Conservation (phyloP, 1,140 invertebrate species). For the Aphidius ervi region DNA sequence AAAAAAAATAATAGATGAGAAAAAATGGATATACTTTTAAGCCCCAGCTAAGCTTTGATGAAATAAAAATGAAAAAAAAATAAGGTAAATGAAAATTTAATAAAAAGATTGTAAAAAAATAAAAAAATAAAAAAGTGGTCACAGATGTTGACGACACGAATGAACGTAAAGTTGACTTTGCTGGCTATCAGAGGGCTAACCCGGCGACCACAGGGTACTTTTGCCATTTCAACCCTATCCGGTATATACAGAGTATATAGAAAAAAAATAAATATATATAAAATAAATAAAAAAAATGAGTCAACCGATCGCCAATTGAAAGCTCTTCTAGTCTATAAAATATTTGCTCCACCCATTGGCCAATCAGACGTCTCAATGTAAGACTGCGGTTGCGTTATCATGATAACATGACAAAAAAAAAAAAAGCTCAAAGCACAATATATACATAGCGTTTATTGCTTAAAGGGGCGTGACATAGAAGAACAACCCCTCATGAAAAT, state of each 20-base stretch:
- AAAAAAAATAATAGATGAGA: too few relatives aligned
- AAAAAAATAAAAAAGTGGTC: neutral
- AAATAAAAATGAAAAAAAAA: neutral
- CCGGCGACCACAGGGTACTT: slow-evolving; percentile 17
- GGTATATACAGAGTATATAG: slow-evolving; percentile 22
- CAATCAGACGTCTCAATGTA: slow-evolving; percentile 27
- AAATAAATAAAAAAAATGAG: neutral
- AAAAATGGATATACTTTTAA: too few relatives aligned
- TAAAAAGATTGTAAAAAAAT: neutral
- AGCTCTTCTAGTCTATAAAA: slow-evolving; percentile 20
- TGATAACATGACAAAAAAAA: too few relatives aligned
- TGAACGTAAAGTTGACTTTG: slow-evolving; percentile 33
- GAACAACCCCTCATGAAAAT: slow-evolving; percentile 17
- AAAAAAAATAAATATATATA: neutral
- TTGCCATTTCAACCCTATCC: slow-evolving; percentile 20
- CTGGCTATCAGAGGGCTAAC: slow-evolving; percentile 21
- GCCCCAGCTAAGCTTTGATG: too few relatives aligned
- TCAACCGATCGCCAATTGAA: slow-evolving; percentile 24
- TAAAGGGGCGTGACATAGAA: slow-evolving; percentile 22
- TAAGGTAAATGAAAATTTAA: neutral
- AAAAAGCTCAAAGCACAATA: slow-evolving; percentile 8
- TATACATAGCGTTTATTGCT: too few relatives aligned
- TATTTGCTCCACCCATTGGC: slow-evolving; percentile 35
- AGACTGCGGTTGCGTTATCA: too few relatives aligned
- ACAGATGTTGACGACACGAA: slow-evolving; percentile 13